Base-by-base conservation (phyloP, 2,888 invertebrate species). In the Empis stercorea region DNA sequence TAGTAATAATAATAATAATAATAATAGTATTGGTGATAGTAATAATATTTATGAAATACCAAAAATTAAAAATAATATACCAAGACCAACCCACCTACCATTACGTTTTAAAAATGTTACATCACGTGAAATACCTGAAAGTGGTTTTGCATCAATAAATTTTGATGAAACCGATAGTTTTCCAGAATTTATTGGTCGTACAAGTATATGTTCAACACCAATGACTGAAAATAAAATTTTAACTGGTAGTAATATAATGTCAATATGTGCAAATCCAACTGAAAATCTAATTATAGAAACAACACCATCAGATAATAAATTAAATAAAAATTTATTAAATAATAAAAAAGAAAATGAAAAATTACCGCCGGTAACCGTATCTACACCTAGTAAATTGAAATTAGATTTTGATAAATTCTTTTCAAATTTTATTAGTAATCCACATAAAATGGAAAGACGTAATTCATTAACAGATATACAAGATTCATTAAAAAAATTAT, bases 181-280 rank as follows among this genome's bases (percentile, higher is more conserved):
- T 16, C 73, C 73, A 17, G 75, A 78, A 54, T 80, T 79, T 56
- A 76, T 77, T 9, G 78, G 81, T 13, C 81, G 82, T 53, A 84
- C 84, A 0, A 84, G 84, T 52, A 79, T 86, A 0, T 84, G 84
- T 53, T 83, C 83, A 0, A 87, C 87, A 0, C 87, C 87, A 0
- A 77, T 86, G 75, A 77, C 81, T 1, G 86, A 87, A 60, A 81
- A 78, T 61, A 83, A 84, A 63, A 73, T 86, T 2, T 61, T 87
- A 7, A 82, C 84, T 55, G 81, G 79, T n/a, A 82, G 76, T 10
- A 83, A 78, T 50, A 79, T 82, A 37, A 72, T 86, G 54, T 82
- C 84, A 0, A 86, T 87, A 56, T 84, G 84, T 60, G 78, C 78
- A 52, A 76, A 79, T 59, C 75, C 79, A 0, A 76, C 76, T 41